Evolutionary conservation across 92 coral and sea anemone species (phyloP).

Genomic region (Porites divaricata): DNA sequence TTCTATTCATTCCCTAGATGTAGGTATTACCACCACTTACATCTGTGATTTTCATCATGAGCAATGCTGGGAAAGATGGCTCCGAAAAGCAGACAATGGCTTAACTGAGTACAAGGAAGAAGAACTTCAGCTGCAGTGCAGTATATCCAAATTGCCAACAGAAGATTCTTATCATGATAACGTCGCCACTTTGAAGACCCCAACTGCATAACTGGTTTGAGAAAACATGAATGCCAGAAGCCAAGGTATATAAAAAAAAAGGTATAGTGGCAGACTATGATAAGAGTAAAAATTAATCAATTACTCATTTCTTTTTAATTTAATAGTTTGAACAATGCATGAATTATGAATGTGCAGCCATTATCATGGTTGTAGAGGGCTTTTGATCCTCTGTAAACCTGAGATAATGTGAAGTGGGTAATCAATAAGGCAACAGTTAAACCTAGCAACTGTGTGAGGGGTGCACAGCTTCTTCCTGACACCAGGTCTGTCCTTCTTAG

Average conservation of each 20-base stretch:
- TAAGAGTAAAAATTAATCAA: not conserved
- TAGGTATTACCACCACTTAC: constrained; percentile 41
- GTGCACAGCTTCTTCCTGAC: no score
- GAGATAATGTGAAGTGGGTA: no score
- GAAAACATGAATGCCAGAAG: constrained; percentile 46
- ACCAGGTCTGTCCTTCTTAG: no score
- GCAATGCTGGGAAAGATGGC: constrained; percentile 54
- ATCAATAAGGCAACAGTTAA: no score
- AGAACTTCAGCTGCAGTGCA: constrained; percentile 15
- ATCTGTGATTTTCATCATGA: constrained; percentile 58
- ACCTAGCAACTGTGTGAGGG: no score
- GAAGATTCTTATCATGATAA: constrained; percentile 20
- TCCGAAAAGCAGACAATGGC: constrained; percentile 46
- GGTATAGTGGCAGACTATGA: constrained; percentile 22
- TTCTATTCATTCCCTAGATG: no score
- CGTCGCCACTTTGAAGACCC: constrained; percentile 17
- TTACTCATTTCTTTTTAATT: no score
- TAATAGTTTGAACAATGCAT: no score
- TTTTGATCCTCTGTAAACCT: no score
- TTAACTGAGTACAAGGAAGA: constrained; percentile 31
- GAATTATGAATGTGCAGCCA: no score
- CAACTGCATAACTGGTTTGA: constrained; percentile 44
- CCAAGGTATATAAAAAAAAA: no score
- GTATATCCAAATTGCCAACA: constrained; percentile 29
- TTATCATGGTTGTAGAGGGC: no score